Evolutionary conservation across 1,140 invertebrate species (phyloP).

Genomic region (Zaprionus lachaisei): DNA sequence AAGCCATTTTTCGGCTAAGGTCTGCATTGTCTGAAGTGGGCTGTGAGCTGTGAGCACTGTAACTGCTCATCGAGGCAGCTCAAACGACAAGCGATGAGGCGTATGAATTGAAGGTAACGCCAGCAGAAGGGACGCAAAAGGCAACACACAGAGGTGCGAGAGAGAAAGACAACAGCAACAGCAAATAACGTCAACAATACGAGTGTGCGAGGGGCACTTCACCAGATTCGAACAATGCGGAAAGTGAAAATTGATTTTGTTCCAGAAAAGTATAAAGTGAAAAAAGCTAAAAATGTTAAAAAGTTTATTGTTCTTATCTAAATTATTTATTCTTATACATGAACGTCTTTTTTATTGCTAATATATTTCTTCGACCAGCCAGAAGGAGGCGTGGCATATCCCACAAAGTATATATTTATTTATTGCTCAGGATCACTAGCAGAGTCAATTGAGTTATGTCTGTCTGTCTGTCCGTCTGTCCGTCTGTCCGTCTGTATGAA

Average conservation of each 20-base stretch:
- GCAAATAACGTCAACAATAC: constrained; percentile 51
- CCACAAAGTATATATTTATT: too few relatives aligned
- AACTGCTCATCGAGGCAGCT: background rate
- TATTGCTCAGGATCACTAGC: too few relatives aligned
- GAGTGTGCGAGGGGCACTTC: constrained; percentile 32
- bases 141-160: constrained; percentile 11
- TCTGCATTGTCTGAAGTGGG: constrained; percentile 26
- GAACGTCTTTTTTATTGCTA: too few relatives aligned
- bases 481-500: too few relatives aligned
- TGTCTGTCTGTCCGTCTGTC: too few relatives aligned
- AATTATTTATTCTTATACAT: too few relatives aligned
- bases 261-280: background rate
- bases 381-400: too few relatives aligned
- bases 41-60: background rate
- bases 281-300: background rate
- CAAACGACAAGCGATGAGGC: constrained; percentile 43
- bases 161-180: constrained; percentile 30
- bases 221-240: background rate
- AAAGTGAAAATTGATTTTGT: background rate
- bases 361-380: too few relatives aligned
- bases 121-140: background rate
- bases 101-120: constrained; percentile 22
- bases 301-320: too few relatives aligned
- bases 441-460: too few relatives aligned
- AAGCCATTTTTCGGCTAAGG: constrained; percentile 61